A percentile compares a stretch with the other conserved stretches of the same genome.
Conservation (phyloP, 2,113 vertebrate genomes). For the Rhinopomastus cyanomelas region DNA sequence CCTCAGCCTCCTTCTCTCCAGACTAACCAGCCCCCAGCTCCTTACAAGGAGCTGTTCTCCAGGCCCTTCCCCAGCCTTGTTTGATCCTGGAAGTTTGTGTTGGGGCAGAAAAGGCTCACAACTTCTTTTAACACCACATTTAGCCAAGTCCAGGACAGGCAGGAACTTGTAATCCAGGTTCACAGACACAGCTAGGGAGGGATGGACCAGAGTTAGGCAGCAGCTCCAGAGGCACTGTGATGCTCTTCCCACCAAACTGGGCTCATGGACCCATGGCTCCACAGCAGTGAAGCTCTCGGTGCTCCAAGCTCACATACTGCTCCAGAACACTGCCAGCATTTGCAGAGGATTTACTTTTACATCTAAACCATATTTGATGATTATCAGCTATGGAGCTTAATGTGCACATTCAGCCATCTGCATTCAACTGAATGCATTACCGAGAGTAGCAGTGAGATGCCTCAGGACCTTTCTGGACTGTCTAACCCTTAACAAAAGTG, state of each 20-base stretch:
- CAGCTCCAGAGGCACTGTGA: neutral
- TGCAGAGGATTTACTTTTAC: neutral
- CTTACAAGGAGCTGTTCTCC: no score
- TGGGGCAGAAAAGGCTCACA: neutral
- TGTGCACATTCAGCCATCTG: neutral
- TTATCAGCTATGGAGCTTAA: neutral
- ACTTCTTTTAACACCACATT: neutral
- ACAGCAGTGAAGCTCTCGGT: neutral
- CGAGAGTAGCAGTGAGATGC: neutral
- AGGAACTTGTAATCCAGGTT: neutral
- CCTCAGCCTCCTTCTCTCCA: no score
- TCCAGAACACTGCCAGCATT: neutral
- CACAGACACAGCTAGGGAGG: neutral
- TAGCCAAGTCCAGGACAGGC: neutral
- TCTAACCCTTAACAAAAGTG: neutral
- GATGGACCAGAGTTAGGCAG: neutral
- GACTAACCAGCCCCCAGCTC: no score
- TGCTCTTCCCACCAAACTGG: neutral
- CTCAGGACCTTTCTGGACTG: neutral
- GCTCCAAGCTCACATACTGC: neutral
- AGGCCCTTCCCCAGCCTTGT: neutral
- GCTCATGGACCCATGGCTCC: fast-evolving
- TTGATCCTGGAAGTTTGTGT: neutral
- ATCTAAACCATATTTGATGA: neutral
- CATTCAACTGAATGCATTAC: neutral